phyloP scores from a whole-genome alignment of 2,797 vertebrate genomes.

The Melanitta fusca region DNA sequence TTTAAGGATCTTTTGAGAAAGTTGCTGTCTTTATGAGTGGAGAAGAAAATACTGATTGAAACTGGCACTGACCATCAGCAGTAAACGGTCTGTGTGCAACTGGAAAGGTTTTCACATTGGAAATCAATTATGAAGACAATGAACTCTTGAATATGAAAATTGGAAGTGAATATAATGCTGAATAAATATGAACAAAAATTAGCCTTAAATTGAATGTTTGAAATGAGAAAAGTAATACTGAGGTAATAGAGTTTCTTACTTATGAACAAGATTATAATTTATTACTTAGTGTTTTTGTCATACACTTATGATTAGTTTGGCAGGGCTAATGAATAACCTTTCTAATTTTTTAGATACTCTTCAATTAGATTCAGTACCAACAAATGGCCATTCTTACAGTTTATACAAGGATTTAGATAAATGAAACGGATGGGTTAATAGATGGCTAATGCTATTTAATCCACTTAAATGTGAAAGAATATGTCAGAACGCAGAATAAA shows the following conservation, averaged over 20 bases:
- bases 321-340: background rate
- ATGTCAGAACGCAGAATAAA: background rate
- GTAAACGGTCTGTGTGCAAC: background rate
- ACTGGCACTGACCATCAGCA: background rate
- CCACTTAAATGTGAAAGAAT: background rate
- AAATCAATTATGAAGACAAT: background rate
- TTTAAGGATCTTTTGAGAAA: background rate
- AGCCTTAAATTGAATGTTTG: background rate
- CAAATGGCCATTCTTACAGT: background rate
- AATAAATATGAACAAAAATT: background rate
- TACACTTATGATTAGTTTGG: background rate
- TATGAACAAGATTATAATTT: background rate
- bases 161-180: background rate
- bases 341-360: background rate
- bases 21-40: background rate
- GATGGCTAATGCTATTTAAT: background rate
- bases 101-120: background rate
- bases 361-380: slow-evolving; percentile 7
- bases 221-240: background rate
- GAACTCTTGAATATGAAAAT: background rate
- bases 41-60: background rate
- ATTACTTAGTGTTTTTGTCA: background rate
- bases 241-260: background rate
- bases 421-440: background rate
- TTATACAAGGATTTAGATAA: slow-evolving; percentile 1